phyloP scores from a whole-genome alignment of 2,888 invertebrate genomes.

The Cryptophagus acutangulus region DNA sequence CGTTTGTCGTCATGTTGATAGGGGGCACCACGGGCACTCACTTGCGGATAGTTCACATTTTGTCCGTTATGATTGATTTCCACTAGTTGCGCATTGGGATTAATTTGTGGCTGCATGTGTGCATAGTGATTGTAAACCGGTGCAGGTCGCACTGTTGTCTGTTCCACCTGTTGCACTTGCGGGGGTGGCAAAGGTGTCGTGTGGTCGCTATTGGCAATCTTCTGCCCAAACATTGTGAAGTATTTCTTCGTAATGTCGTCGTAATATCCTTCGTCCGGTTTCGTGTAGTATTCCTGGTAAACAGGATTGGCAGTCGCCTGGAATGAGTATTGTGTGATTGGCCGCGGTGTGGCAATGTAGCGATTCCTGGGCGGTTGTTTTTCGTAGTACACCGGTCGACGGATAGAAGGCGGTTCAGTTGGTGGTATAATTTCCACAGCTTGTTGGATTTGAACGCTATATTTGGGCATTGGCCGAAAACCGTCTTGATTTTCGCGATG shows the following conservation, averaged over 20 bases:
- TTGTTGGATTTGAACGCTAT: slow-evolving; percentile 45
- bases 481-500: slow-evolving; percentile 28
- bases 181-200: slow-evolving; percentile 43
- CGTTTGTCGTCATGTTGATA: slow-evolving; percentile 27
- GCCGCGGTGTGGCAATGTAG: slow-evolving; percentile 40
- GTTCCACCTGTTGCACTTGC: slow-evolving; percentile 29
- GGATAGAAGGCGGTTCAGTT: slow-evolving; percentile 26
- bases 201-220: slow-evolving; percentile 53
- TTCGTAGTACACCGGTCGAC: slow-evolving; percentile 35
- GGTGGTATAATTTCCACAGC: slow-evolving; percentile 43
- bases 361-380: slow-evolving; percentile 52
- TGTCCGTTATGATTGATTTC: slow-evolving; percentile 23
- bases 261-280: slow-evolving; percentile 64
- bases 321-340: slow-evolving; percentile 37
- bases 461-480: slow-evolving; percentile 38
- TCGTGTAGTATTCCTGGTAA: slow-evolving; percentile 60
- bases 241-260: slow-evolving; percentile 72
- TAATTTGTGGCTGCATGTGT: slow-evolving; percentile 60
- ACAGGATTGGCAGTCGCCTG: slow-evolving; percentile 49
- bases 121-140: slow-evolving; percentile 69
- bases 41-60: slow-evolving; percentile 28
- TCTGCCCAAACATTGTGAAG: slow-evolving; percentile 70
- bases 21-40: slow-evolving; percentile 26
- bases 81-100: slow-evolving; percentile 62
- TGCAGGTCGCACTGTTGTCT: slow-evolving; percentile 58